Evolutionary conservation across 1,140 invertebrate species (phyloP).

Genomic region (Ephestia elutella): DNA sequence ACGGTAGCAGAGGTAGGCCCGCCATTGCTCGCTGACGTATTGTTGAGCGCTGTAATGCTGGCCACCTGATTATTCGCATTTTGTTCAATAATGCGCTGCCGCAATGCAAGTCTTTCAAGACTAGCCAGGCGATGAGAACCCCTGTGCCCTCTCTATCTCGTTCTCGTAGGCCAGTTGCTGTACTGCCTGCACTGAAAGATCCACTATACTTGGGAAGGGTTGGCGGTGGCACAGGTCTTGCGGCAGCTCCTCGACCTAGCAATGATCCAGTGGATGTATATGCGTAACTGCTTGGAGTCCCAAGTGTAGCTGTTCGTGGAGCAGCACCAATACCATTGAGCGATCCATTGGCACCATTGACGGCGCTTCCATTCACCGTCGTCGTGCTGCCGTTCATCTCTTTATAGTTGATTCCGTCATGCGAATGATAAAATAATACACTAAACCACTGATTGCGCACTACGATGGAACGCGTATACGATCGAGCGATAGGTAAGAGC

Average conservation of each 20-base stretch:
- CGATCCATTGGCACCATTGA: constrained; percentile 60
- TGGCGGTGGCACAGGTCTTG: constrained; percentile 78
- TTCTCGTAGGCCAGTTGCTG: constrained; percentile 69
- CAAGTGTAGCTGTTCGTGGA: constrained; percentile 61
- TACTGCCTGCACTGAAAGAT: constrained; percentile 67
- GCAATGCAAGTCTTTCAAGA: constrained; percentile 80
- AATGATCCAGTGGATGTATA: constrained; percentile 66
- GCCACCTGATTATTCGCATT: constrained; percentile 64
- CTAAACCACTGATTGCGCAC: constrained; percentile 55
- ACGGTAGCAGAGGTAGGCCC: constrained; percentile 62
- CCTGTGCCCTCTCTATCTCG: constrained; percentile 72
- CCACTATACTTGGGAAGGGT: constrained; percentile 78
- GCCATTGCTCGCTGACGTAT: constrained; percentile 34
- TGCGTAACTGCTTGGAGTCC: constrained; percentile 65
- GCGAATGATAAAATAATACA: constrained; percentile 59
- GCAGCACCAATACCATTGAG: constrained; percentile 60
- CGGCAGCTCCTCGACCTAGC: constrained; percentile 59
- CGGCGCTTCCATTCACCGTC: constrained; percentile 62
- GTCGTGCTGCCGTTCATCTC: constrained; percentile 71
- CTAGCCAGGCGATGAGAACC: constrained; percentile 81
- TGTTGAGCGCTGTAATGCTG: constrained; percentile 25
- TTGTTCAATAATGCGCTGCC: constrained; percentile 81
- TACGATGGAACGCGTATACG: constrained; percentile 28
- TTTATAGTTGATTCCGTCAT: constrained; percentile 51
- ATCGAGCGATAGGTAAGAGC: constrained; percentile 49